Evolutionary conservation across 2,113 vertebrate genomes (phyloP).

Genomic region (Sebastes schlegelii): DNA sequence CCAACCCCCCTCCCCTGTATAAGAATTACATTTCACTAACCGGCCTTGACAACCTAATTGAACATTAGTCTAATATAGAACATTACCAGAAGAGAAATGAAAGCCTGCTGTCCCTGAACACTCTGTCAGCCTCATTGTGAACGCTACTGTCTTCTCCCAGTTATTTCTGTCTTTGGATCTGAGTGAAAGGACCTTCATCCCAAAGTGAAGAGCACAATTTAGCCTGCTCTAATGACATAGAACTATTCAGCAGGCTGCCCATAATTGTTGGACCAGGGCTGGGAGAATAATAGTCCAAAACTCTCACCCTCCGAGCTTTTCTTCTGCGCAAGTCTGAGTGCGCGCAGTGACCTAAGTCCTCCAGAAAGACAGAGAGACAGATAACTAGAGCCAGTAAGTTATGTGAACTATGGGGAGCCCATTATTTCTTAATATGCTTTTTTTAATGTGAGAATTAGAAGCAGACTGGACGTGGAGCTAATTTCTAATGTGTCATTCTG

Average conservation of each 20-base stretch:
- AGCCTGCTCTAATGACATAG: slow-evolving; percentile 73
- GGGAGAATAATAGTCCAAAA: slow-evolving; percentile 70
- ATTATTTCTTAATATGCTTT: slow-evolving; percentile 75
- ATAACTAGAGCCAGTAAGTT: slow-evolving; percentile 62
- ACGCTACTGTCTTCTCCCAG: slow-evolving; percentile 60
- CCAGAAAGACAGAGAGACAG: slow-evolving; percentile 52
- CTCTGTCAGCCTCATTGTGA: slow-evolving; percentile 65
- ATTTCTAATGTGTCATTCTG: slow-evolving; percentile 72
- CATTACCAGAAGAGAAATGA: slow-evolving; percentile 68
- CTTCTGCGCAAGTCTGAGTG: slow-evolving; percentile 33
- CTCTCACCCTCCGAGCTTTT: slow-evolving; percentile 62
- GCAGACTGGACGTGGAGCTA: slow-evolving; percentile 58
- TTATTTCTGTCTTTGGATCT: slow-evolving; percentile 63
- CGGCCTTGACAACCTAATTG: slow-evolving; percentile 78
- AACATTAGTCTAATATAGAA: slow-evolving; percentile 75
- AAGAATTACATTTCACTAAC: slow-evolving; percentile 75
- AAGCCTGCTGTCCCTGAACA: slow-evolving; percentile 66
- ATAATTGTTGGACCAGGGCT: slow-evolving; percentile 67
- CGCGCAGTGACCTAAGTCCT: slow-evolving; percentile 51
- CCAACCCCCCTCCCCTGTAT: slow-evolving; percentile 15
- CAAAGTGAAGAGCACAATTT: slow-evolving; percentile 76
- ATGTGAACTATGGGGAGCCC: slow-evolving; percentile 60
- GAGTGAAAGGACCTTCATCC: slow-evolving; percentile 76
- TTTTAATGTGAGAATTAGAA: slow-evolving; percentile 76
- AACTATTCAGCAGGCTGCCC: slow-evolving; percentile 71